Evolutionary conservation across 2,888 invertebrate genomes (phyloP), one percentile per base, ranked within the genome.

Genomic region (Crocallis elinguaria): DNA sequence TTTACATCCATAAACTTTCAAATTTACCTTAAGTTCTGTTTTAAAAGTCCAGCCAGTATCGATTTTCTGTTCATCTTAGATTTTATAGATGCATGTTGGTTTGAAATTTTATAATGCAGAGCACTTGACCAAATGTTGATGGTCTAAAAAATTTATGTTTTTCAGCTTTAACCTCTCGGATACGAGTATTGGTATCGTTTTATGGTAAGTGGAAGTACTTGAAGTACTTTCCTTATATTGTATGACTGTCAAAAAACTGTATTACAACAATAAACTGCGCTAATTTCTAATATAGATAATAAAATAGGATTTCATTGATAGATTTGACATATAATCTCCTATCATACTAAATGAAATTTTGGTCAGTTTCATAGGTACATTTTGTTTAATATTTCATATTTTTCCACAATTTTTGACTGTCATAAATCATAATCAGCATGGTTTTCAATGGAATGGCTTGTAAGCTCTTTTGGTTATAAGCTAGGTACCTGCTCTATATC

Each of bases 161-260:
- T 91, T 91, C 91, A 91, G 91, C 86, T 80, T 84, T 78, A 78
- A 79, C 90, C 79, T 75, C 85, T 89, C 79, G 83, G 90, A 88
- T 87, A 88, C 87, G 84, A 86, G 88, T 85, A 76, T 86, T 86
- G 85, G 75, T 88, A 84, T 80, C 82, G 79, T 77, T 77, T 78
- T 74, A 88, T 90, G 91, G 91, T 91, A 91, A 91, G 90, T 91
- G 89, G 82, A 84, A 82, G 90, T 90, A 89, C 88, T 57, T 55
- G 51, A 64, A 67, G 89, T 91, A 87, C 89, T 83, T 86, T 88
- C 88, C 81, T 82, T 67, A 68, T 73, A 60, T 59, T 68, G 70
- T 75, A 73, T 73, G 77, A 66, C 75, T 77, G 73, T 62, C 72
- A 78, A 73, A 73, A 77, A 73, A 19, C 6, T 29, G 9, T 29